Evolutionary conservation across 2,888 invertebrate species (phyloP), one percentile per base, ranked within the genome.

Genomic region (Nezara viridula): DNA sequence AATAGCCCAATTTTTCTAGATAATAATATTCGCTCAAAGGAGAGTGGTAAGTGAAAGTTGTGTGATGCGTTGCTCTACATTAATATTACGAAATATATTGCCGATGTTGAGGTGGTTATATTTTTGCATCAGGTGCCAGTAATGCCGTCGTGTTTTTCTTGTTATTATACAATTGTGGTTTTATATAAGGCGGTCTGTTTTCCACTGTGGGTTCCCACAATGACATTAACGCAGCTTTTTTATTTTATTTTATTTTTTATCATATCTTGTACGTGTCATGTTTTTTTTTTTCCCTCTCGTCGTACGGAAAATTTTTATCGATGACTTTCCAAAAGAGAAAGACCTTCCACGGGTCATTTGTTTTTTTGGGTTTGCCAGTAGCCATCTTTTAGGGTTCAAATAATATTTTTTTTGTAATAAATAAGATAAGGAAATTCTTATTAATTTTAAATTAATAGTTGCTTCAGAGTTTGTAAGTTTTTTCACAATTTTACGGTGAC

Each of bases 301-400:
- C 12, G 60, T 27, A 27, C 60, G 60, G 60, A 27, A 60, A 27
- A 60, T 27, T 14, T 60, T 60, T 60, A 27, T 10, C n/a, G 60
- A 73, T 37, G 66, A 73, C 66, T 73, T 73, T 73, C 66, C 32
- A 73, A 37, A 73, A 73, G 32, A 21, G 66, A 73, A 73, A 73
- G 37, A 73, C 7, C 19, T 73, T 37, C 19, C 19, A 37, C 66
- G 66, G 66, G 37, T 73, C 66, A 32, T 27, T 73, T 37, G 37
- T 2, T 27, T 60, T 60, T n/a, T n/a, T 2, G n/a, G n/a, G n/a
- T n/a, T 55, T 9, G 10, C 60, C 16, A 60, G 14, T 32, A 60
- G 27, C 60, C 12, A 60, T 27, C 27, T 5, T 32, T 60, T 14
- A 32, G 2, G 37, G 10, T 7, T 37, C 14, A 32, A 3, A 32